These are phyloP conservation scores for Sisor rabdophorus DNA, from an alignment of 2,113 vertebrate species.

Conservation along the genomic window DNA sequence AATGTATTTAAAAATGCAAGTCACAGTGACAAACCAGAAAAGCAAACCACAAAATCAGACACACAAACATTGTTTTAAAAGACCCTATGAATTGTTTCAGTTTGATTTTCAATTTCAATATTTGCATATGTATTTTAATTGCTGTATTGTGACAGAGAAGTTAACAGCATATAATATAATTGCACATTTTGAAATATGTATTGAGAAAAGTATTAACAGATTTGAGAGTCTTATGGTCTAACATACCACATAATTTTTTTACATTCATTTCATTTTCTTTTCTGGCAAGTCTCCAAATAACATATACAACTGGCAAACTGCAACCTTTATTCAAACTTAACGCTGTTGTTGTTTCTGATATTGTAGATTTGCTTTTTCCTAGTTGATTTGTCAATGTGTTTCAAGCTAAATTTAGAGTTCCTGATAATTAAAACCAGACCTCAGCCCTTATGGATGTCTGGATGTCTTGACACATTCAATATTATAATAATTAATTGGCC, in stretches of 20 bases:
- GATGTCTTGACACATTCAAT: conserved; percentile 34
- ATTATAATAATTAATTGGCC: conserved; percentile 2
- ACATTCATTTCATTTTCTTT: neutral
- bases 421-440: conserved; percentile 32
- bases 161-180: neutral
- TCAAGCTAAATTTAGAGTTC: conserved; percentile 2
- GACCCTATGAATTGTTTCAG: too few species aligned
- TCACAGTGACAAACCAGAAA: neutral
- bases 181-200: neutral
- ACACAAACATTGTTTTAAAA: neutral
- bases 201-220: neutral
- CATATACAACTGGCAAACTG: too few species aligned
- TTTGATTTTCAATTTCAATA: neutral
- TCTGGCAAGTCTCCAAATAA: neutral
- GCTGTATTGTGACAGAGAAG: neutral
- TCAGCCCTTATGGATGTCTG: neutral
- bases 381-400: neutral
- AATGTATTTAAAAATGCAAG: conserved; percentile 56
- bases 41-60: neutral
- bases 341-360: neutral
- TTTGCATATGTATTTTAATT: neutral
- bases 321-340: neutral
- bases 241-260: neutral
- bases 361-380: neutral
- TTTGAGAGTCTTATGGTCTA: neutral